Evolutionary conservation across 2,797 vertebrate species (phyloP).

Genomic region (Vipera ursinii): DNA sequence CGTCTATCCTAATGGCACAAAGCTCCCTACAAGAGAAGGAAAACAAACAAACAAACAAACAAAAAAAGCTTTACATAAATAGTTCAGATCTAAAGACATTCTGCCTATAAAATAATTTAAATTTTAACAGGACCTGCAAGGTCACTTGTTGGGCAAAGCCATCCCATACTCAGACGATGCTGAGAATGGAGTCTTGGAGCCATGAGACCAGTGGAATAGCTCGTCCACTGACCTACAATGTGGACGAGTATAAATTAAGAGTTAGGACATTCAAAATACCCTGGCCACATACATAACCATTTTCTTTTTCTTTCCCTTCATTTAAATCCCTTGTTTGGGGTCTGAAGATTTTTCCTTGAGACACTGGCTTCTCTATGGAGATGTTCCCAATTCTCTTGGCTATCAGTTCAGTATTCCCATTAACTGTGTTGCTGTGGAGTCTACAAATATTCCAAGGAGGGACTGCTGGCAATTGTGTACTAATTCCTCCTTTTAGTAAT

Average conservation of each 20-base stretch:
- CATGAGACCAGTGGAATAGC: background rate
- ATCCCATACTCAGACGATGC: background rate
- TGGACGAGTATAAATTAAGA: background rate
- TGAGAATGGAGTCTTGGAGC: background rate
- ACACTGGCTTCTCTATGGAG: background rate
- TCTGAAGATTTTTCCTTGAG: background rate
- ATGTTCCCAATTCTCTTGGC: background rate
- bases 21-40: conserved; percentile 52
- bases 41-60: background rate
- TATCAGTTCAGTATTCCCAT: background rate
- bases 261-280: background rate
- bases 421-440: background rate
- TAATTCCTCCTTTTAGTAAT: background rate
- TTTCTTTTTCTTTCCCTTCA: background rate
- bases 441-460: background rate
- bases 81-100: conserved; percentile 62
- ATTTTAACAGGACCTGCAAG: conserved; percentile 64
- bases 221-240: background rate
- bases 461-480: background rate
- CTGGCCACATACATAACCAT: background rate
- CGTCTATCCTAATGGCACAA: conserved; percentile 56
- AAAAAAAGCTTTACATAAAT: conserved; percentile 62
- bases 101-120: conserved; percentile 73
- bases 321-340: background rate
- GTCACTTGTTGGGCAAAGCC: conserved; percentile 53